A percentile compares a stretch with the other conserved stretches of the same genome.
Conservation (phyloP, 2,797 vertebrate genomes). For the Myiotriccus ornatus region DNA sequence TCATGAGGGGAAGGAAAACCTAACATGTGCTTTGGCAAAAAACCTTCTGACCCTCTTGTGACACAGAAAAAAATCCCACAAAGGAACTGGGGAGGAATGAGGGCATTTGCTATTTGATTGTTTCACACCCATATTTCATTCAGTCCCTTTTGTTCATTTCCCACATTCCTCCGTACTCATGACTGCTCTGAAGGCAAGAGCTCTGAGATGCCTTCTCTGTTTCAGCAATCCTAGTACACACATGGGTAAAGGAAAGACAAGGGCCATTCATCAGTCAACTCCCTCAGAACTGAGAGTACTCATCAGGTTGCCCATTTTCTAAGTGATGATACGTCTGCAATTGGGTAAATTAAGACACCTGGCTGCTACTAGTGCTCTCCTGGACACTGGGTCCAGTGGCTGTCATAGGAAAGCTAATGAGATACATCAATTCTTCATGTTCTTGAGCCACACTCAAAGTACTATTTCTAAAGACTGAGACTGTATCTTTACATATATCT, state of each 20-base stretch:
- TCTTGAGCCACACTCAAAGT: not conserved
- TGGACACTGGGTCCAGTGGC: not conserved
- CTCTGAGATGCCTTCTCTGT: not conserved
- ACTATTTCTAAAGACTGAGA: not conserved
- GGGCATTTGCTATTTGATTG: not conserved
- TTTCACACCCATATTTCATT: not conserved
- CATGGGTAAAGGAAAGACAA: not conserved
- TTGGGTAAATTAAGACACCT: not conserved
- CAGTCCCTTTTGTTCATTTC: not conserved
- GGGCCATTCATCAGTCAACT: not conserved
- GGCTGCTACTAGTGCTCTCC: not conserved
- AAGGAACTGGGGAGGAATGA: not conserved
- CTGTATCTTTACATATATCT: not conserved
- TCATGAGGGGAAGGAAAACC: not conserved
- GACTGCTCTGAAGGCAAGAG: not conserved
- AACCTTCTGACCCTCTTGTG: not conserved
- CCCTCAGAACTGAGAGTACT: not conserved
- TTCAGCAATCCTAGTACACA: not conserved
- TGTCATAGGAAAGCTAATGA: not conserved
- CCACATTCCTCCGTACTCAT: not conserved
- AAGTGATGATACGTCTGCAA: not conserved
- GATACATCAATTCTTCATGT: not conserved
- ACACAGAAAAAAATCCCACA: not conserved
- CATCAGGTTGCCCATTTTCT: not conserved
- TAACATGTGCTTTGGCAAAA: not conserved